Percentiles rank a stretch among this genome's conserved stretches.
Evolutionary conservation across 2,797 vertebrate genomes (phyloP).

Genomic region (Microchirus variegatus): DNA sequence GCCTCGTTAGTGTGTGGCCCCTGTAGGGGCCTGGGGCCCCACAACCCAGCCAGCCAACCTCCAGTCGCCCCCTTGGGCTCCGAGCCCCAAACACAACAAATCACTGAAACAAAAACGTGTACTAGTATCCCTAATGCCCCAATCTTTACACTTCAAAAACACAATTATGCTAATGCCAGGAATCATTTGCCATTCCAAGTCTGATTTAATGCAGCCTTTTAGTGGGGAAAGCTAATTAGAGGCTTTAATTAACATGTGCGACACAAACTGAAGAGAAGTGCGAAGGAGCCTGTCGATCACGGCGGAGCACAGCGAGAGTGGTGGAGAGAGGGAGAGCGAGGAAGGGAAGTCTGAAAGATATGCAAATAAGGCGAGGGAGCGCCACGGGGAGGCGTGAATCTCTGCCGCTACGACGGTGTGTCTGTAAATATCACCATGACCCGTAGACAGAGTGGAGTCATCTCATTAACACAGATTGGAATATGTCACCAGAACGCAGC

Average conservation of each 20-base stretch:
- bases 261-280: constrained; percentile 76
- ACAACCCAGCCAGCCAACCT: constrained; percentile 58
- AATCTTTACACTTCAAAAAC: constrained; percentile 83
- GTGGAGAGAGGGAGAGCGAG: constrained; percentile 52
- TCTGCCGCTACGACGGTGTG: constrained; percentile 56
- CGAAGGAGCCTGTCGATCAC: constrained; percentile 77
- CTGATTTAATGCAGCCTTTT: constrained; percentile 83
- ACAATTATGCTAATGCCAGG: constrained; percentile 82
- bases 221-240: constrained; percentile 82
- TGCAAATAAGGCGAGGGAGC: constrained; percentile 75
- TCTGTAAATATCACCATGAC: constrained; percentile 77
- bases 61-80: constrained; percentile 55
- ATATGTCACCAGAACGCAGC: constrained; percentile 63
- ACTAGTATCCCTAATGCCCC: constrained; percentile 74
- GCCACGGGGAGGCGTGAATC: constrained; percentile 63
- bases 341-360: constrained; percentile 76
- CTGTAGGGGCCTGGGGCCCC: constrained; percentile 60
- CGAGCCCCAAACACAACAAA: constrained; percentile 74
- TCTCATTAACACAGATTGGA: constrained; percentile 77
- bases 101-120: constrained; percentile 72
- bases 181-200: constrained; percentile 80
- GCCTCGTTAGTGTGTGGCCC: constrained; percentile 74
- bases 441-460: constrained; percentile 68
- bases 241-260: constrained; percentile 84
- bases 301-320: constrained; percentile 57